A percentile compares a stretch with the other conserved stretches of the same genome.
These are phyloP conservation scores for Tichodroma muraria DNA, from an alignment of 2,113 vertebrate species.

Conservation along the genomic window DNA sequence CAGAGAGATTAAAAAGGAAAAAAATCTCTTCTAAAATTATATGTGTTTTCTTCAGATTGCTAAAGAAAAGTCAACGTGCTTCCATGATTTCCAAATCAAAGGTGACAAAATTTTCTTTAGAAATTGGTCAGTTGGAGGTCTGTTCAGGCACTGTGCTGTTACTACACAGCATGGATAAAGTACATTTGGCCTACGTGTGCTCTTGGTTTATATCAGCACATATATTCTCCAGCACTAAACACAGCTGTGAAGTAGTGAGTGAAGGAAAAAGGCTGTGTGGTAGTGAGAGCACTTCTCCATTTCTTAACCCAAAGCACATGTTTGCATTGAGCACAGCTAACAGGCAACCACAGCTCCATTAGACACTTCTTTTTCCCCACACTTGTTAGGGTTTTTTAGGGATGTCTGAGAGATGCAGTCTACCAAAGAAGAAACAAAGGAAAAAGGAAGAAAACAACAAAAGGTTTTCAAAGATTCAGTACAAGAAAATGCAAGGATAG, in stretches of 20 bases:
- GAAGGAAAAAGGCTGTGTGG: background rate
- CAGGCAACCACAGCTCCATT: background rate
- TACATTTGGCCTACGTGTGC: background rate
- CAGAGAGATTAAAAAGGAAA: background rate
- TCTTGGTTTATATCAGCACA: constrained; percentile 22
- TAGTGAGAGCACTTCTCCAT: background rate
- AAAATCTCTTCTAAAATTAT: background rate
- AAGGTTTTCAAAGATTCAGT: background rate
- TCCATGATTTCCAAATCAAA: background rate
- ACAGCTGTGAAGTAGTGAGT: constrained; percentile 32
- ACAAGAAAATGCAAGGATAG: background rate
- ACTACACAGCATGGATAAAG: background rate
- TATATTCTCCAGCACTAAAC: constrained; percentile 22
- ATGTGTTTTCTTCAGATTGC: background rate
- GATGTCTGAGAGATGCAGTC: background rate
- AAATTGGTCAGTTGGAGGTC: background rate
- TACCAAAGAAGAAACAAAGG: background rate
- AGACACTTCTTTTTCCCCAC: background rate
- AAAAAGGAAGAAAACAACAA: background rate
- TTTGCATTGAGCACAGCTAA: background rate
- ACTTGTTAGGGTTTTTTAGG: background rate
- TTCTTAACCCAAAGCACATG: constrained; percentile 35
- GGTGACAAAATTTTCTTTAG: background rate
- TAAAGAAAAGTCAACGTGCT: background rate
- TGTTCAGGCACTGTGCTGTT: background rate